Base-by-base conservation (phyloP, 2,113 vertebrate genomes). In the Chaenogobius annularis region DNA sequence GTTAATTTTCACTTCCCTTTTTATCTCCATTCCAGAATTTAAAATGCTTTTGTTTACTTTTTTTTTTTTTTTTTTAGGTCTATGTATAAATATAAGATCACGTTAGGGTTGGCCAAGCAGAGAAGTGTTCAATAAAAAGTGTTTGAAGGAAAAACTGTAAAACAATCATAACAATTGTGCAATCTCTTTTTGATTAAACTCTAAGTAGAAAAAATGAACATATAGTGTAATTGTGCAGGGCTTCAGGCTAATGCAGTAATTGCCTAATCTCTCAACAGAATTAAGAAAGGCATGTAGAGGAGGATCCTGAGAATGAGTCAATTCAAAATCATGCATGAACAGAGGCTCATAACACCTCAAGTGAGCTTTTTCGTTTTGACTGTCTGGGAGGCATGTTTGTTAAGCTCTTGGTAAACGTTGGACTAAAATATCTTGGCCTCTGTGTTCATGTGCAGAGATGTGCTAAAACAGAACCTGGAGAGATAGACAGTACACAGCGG, bases 401-500 rank as follows among this genome's bases (percentile, higher is more conserved):
- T 26, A 26, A 23, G 46, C 14, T 0, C 1, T 22, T 44, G 15
- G 13, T 73, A 69, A 76, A 68, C 58, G 37, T 69, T 75, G 31
- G 52, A 54, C 43, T 59, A 20, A 77, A 68, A 74, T 46, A 63
- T 56, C 54, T n/a, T 46, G n/a, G 46, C 20, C 62, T 64, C 26
- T 65, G 0, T 14, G 47, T 15, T 63, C 68, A 43, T 22, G 68
- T 37, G 50, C 40, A 54, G 76, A 61, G 79, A 83, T 81, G 44
- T 59, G 66, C 79, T 70, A 23, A 62, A 72, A 78, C n/a, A 23
- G 66, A 78, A 78, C 10, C 7, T 15, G 48, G 64, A 55, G 67
- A 78, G 67, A 78, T 78, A 73, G 78, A 76, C 65, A 50, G 67
- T 40, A 55, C 40, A 76, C 58, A 70, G 82, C 75, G 72, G 55